phyloP scores from a whole-genome alignment of 2,113 vertebrate genomes.

The Puntigrus tetrazona region DNA sequence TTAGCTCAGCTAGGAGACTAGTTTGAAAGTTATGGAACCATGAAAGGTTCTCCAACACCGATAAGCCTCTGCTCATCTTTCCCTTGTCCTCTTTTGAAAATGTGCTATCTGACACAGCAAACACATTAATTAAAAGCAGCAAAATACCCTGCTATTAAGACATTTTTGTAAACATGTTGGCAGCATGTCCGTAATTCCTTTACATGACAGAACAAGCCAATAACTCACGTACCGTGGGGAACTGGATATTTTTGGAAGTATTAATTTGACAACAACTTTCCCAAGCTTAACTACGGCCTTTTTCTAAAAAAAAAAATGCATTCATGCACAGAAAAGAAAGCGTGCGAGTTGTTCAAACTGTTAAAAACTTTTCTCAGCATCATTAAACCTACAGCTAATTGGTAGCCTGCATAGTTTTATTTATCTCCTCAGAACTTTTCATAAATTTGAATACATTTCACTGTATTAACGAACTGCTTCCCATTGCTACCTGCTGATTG shows the following conservation, averaged over 20 bases:
- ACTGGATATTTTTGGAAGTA: not conserved
- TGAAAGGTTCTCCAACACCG: not conserved
- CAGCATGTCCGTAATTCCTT: constrained; percentile 10
- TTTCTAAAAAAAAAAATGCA: not conserved
- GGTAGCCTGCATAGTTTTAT: constrained; percentile 32
- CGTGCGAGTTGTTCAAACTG: not conserved
- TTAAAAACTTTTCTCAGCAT: constrained; percentile 12
- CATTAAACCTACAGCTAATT: constrained; percentile 43
- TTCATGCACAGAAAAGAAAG: constrained; percentile 1
- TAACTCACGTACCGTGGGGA: not conserved
- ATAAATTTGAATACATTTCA: constrained; percentile 50
- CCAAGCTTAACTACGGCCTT: not conserved
- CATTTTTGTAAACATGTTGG: constrained; percentile 6
- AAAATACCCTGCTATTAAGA: constrained; percentile 2
- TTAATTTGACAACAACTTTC: constrained; percentile 17
- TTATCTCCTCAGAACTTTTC: constrained; percentile 44
- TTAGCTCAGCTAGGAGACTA: not conserved
- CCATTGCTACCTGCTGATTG: not conserved
- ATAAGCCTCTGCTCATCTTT: not conserved
- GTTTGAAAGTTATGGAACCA: not conserved
- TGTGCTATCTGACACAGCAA: not conserved
- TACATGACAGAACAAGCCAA: not conserved
- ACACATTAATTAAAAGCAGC: not conserved
- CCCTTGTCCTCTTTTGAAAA: not conserved
- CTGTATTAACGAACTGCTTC: constrained; percentile 37